Percentiles rank a stretch among this genome's conserved stretches.
These are phyloP conservation scores for Drosophila biarmipes DNA, from an alignment of 1,140 invertebrate genomes.

Conservation along the genomic window DNA sequence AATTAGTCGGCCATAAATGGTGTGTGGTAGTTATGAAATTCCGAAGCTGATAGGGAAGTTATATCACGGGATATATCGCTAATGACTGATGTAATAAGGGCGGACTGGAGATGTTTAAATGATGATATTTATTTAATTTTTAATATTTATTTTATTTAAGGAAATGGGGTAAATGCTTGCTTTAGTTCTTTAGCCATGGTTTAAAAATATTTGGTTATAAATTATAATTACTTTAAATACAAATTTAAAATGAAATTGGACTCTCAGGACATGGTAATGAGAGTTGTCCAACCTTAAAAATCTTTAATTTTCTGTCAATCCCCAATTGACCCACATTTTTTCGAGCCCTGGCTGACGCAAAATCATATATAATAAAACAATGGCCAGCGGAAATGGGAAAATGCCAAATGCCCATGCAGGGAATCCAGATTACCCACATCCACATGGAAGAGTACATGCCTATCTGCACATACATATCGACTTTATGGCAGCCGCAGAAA, in stretches of 20 bases:
- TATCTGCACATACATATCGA: conserved; percentile 15
- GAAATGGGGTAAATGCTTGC: no score
- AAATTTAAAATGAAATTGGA: no score
- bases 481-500: conserved; percentile 44
- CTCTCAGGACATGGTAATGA: no score
- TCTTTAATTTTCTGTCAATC: neutral
- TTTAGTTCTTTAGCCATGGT: no score
- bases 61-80: conserved; percentile 2
- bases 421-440: conserved; percentile 24
- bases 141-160: no score
- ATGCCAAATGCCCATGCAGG: conserved; percentile 26
- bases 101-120: neutral
- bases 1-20: conserved; percentile 35
- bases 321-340: neutral
- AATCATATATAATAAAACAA: conserved; percentile 2
- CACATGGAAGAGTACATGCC: conserved; percentile 1
- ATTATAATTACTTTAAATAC: no score
- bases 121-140: neutral
- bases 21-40: conserved; percentile 19
- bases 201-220: no score
- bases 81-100: conserved; percentile 7
- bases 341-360: neutral
- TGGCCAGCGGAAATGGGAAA: conserved; percentile 21
- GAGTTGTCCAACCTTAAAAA: neutral
- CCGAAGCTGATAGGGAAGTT: conserved; percentile 12